phyloP scores from a whole-genome alignment of 1,140 invertebrate species.

The Pseudomyrmex pallidus region DNA sequence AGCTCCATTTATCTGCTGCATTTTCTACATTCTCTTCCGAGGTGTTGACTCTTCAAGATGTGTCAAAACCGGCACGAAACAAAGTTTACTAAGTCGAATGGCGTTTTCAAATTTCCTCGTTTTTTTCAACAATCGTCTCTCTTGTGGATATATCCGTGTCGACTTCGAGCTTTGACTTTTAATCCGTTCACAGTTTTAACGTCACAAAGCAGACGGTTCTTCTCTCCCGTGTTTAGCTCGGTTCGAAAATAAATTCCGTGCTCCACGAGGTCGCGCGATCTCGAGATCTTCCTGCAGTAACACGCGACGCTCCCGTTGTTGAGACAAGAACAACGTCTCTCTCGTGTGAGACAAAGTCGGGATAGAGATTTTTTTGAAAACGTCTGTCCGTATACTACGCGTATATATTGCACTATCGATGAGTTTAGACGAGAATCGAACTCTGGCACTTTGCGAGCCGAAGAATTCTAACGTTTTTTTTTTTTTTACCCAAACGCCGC shows the following conservation, averaged over 20 bases:
- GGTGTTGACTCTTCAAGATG: too few relatives aligned
- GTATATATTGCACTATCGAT: conserved; percentile 68
- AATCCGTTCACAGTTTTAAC: conserved; percentile 22
- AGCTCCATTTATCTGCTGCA: too few relatives aligned
- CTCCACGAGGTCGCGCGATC: conserved; percentile 3
- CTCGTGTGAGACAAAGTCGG: too few relatives aligned
- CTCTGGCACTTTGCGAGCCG: conserved; percentile 23
- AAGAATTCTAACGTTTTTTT: conserved; percentile 12
- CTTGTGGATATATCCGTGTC: too few relatives aligned
- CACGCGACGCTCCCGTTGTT: conserved; percentile 16
- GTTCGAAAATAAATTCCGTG: conserved; percentile 47
- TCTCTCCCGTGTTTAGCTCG: not conserved
- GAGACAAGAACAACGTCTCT: too few relatives aligned
- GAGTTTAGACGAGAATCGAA: conserved; percentile 41
- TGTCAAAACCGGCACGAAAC: too few relatives aligned
- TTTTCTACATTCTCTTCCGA: too few relatives aligned
- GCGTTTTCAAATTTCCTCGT: too few relatives aligned
- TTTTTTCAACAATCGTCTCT: too few relatives aligned
- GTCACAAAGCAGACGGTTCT: conserved; percentile 8
- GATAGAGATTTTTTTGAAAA: too few relatives aligned
- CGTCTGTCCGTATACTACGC: not conserved
- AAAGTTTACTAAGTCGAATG: too few relatives aligned
- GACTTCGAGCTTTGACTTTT: not conserved
- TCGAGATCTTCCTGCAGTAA: conserved; percentile 23
- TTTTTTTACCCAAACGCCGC: not conserved